Evolutionary conservation across 2,113 vertebrate species (phyloP).

Genomic region (Xenopus laevis): DNA sequence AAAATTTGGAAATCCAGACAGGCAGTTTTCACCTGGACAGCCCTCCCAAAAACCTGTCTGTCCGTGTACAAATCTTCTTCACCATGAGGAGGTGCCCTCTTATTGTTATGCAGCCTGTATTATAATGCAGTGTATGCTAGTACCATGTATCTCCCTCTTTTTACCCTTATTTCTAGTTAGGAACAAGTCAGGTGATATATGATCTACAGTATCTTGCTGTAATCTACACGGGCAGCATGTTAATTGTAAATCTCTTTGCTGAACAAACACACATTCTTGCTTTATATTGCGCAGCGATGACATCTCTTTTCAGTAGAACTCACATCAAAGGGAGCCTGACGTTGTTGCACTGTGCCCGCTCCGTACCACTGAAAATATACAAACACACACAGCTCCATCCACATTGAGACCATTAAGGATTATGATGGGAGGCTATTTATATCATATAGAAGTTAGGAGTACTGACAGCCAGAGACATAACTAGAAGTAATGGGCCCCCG

Average conservation of each 20-base stretch:
- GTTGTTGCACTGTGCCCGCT: neutral
- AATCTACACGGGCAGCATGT: neutral
- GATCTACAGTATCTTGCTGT: neutral
- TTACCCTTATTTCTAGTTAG: neutral
- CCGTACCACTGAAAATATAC: constrained; percentile 18
- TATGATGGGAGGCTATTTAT: too few relatives aligned
- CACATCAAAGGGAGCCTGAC: constrained; percentile 17
- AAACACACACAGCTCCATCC: neutral
- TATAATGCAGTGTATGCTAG: too few relatives aligned
- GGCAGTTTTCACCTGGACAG: too few relatives aligned
- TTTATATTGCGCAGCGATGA: constrained; percentile 31
- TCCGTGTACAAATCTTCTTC: too few relatives aligned
- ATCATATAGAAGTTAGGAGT: too few relatives aligned
- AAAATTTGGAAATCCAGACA: too few relatives aligned
- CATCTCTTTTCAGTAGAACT: constrained; percentile 33
- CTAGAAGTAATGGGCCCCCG: too few relatives aligned
- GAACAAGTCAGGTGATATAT: neutral
- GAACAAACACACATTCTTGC: constrained; percentile 26
- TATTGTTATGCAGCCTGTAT: too few relatives aligned
- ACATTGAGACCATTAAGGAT: too few relatives aligned
- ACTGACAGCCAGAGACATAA: too few relatives aligned
- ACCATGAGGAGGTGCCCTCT: too few relatives aligned
- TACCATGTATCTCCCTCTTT: neutral
- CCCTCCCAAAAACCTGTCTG: too few relatives aligned
- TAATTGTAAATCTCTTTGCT: constrained; percentile 18